Evolutionary conservation across 1,140 invertebrate species (phyloP).

Genomic region (Zaprionus taronus): DNA sequence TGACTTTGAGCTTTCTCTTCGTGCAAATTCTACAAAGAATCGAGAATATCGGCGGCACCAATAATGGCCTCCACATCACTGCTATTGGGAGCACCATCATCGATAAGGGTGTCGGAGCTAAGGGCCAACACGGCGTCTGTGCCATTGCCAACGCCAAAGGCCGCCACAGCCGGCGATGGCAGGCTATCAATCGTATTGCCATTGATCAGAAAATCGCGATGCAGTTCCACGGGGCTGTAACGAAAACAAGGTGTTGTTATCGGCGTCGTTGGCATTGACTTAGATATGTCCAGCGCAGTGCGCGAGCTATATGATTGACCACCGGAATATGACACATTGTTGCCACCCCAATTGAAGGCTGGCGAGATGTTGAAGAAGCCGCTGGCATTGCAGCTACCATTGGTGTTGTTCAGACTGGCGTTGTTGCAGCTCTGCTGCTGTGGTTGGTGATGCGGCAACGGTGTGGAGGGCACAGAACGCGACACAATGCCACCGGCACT

Average conservation of each 20-base stretch:
- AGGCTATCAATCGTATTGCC: slow-evolving; percentile 85
- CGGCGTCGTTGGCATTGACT: slow-evolving; percentile 88
- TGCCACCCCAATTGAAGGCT: slow-evolving; percentile 63
- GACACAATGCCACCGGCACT: slow-evolving; percentile 79
- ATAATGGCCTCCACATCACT: slow-evolving; percentile 77
- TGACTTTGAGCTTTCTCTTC: slow-evolving; percentile 74
- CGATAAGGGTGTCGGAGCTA: slow-evolving; percentile 62
- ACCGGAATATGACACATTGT: slow-evolving; percentile 26
- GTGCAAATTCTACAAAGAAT: slow-evolving; percentile 81
- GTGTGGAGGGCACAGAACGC: slow-evolving; percentile 88
- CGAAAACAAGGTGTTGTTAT: slow-evolving; percentile 85
- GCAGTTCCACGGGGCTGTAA: slow-evolving; percentile 85
- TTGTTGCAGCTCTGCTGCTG: slow-evolving; percentile 38
- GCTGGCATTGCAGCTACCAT: slow-evolving; percentile 48
- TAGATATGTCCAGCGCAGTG: slow-evolving; percentile 85
- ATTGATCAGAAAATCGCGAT: slow-evolving; percentile 87
- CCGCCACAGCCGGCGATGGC: slow-evolving; percentile 52
- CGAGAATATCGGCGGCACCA: slow-evolving; percentile 67
- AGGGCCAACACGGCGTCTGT: slow-evolving; percentile 41
- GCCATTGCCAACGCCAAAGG: slow-evolving; percentile 46
- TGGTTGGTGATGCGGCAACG: slow-evolving; percentile 85
- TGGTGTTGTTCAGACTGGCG: slow-evolving; percentile 27
- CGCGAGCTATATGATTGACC: slow-evolving; percentile 48
- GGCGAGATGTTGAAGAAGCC: slow-evolving; percentile 74
- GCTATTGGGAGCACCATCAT: slow-evolving; percentile 59